Base-by-base conservation (phyloP, 2,113 vertebrate species). In the Sinocyclocheilus grahami region DNA sequence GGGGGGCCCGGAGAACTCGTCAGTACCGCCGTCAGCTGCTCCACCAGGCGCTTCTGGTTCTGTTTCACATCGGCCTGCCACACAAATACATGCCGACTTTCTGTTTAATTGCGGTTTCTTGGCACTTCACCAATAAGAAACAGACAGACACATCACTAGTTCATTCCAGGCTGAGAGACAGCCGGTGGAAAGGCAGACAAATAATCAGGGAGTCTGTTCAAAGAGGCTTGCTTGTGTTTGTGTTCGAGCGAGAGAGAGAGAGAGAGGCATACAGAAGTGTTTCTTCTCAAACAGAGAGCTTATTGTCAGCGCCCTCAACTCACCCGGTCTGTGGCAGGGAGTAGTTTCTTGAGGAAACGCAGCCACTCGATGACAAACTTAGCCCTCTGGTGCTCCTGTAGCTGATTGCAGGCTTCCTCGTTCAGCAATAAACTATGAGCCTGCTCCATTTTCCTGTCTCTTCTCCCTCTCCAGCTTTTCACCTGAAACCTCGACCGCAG, bases 321-420 rank as follows among this genome's bases (percentile, higher is more conserved):
- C 86, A 98, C 97, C 94, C 91, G 93, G 88, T 93, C 95, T 1
- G 95, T 92, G 86, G 93, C 90, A 5, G 95, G 92, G 51, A 98
- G 93, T 48, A 97, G 94, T 74, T 95, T 97, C 92, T 97, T 96
- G 91, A 98, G 95, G 90, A 95, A 96, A 76, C 90, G 95, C 85
- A 97, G 90, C 97, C 97, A 98, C 48, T 97, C 94, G 46, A 96
- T 97, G 91, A 96, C 86, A 86, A 98, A 97, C 84, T 96, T 94
- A 0, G 95, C 94, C 89, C 94, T 96, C 91, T 96, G 95, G 88
- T 95, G 95, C 86, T 96, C 96, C 58, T 90, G 91, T 79, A 97
- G 93, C 85, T 94, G 96, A 71, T 42, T 92, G 87, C 88, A 96
- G 0, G 22, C 93, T 60, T 96, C 96, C 94, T 97, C 95, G 78